Conservation (phyloP, 2,888 invertebrate species). For the Heliothis peltigera region DNA sequence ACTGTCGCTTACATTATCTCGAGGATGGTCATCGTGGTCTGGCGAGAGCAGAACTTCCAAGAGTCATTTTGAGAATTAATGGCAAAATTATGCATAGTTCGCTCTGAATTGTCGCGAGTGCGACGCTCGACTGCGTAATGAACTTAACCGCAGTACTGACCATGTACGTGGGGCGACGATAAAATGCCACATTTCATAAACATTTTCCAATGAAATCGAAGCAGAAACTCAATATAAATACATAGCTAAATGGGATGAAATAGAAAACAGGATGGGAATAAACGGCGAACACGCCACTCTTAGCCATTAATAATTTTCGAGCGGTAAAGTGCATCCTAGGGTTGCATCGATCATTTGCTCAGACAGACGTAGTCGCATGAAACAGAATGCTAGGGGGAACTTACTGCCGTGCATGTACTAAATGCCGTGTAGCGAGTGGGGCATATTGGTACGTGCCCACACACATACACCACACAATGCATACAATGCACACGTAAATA, state of each 20-base stretch:
- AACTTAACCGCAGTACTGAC: slow-evolving; percentile 75
- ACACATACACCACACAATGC: slow-evolving; percentile 77
- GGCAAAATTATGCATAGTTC: slow-evolving; percentile 87
- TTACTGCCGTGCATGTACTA: slow-evolving; percentile 54
- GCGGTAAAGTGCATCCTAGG: slow-evolving; percentile 70
- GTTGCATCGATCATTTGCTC: slow-evolving; percentile 77
- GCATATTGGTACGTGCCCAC: slow-evolving; percentile 79
- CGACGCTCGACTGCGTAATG: slow-evolving; percentile 83
- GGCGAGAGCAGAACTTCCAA: slow-evolving; percentile 82
- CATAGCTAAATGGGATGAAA: slow-evolving; percentile 45
- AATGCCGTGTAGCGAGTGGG: slow-evolving; percentile 57
- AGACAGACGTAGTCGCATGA: slow-evolving; percentile 69
- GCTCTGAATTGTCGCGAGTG: slow-evolving; percentile 84
- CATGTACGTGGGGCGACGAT: slow-evolving; percentile 72
- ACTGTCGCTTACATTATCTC: slow-evolving; percentile 77
- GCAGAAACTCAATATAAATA: slow-evolving; percentile 43
- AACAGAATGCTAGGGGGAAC: slow-evolving; percentile 72
- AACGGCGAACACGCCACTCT: slow-evolving; percentile 58
- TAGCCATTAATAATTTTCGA: slow-evolving; percentile 71
- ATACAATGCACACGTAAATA: slow-evolving; percentile 85
- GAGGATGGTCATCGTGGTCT: slow-evolving; percentile 80
- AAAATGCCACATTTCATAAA: slow-evolving; percentile 74
- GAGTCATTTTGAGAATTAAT: slow-evolving; percentile 88
- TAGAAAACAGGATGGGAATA: slow-evolving; percentile 57
- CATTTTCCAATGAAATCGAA: slow-evolving; percentile 63